Evolutionary conservation across 1,140 invertebrate species (phyloP), one percentile per base, ranked within the genome.

Genomic region (Macrobrachium nipponense): DNA sequence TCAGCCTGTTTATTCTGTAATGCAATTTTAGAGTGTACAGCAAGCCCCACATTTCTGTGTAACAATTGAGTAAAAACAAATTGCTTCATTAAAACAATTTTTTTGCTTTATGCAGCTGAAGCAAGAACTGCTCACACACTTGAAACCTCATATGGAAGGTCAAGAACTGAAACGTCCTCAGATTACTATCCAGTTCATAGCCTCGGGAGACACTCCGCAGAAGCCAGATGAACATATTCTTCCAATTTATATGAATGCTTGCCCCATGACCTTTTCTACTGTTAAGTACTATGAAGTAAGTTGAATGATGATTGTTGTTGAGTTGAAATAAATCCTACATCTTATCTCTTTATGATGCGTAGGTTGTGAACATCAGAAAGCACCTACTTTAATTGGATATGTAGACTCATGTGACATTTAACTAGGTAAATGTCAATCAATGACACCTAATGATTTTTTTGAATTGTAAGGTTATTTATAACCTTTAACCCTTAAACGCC

Each of bases 241-340:
- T 61, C 96, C 96, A 11, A 93, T 96, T 77, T 92, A 95, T 87
- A 91, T 96, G 82, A 94, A 95, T 91, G 93, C 95, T 76, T 96
- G 95, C 91, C 95, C 95, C 1, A 93, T 94, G 17, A 93, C 95
- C 89, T 97, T 96, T 91, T 95, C 94, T 5, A 96, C 95, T 15
- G 93, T 96, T 12, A 93, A 94, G 87, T 97, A 96, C 90, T 97
- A 96, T 91, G 94, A 96, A 92, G 94, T 95, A 11, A 60, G 62
- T 72, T 8, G 59, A 2, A 59, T 18, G 60, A 15, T 70, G 64
- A 27, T 70, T 70, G 11, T 8, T 1, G 23, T 23, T 23, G 8
- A 23, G 23, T 20, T 7, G 4, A 23, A 27, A 43, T 70, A 17
- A 20, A 23, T 20, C 20, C 66, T 90, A 92, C 51, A 36, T 51